Conservation (phyloP, 2,113 vertebrate genomes). For the Meles meles region DNA sequence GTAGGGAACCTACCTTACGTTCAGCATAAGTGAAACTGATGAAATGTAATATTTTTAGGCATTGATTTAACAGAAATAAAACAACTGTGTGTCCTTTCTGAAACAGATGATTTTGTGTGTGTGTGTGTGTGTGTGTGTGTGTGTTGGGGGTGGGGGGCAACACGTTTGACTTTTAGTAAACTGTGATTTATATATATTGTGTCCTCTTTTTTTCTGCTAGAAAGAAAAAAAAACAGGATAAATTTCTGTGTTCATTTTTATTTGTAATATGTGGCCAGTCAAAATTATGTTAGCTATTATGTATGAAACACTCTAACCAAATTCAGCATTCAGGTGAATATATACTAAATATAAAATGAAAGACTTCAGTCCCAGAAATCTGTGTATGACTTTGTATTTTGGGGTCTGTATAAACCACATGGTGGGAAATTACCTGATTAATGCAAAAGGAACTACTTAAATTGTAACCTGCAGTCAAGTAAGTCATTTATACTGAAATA, state of each 20-base stretch:
- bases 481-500: neutral
- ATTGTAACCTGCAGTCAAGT: neutral
- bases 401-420: neutral
- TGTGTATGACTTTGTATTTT: neutral
- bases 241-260: neutral
- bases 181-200: neutral
- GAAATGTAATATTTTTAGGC: constrained; percentile 76
- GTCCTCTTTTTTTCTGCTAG: neutral
- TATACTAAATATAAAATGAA: neutral
- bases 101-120: constrained; percentile 63
- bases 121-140: neutral
- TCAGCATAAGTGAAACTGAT: constrained; percentile 79
- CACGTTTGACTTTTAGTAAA: neutral
- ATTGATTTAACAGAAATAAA: constrained; percentile 79
- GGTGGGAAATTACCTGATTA: neutral
- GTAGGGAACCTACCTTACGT: constrained; percentile 75
- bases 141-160: neutral
- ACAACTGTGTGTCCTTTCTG: constrained; percentile 71
- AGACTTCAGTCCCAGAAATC: neutral
- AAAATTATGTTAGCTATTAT: neutral
- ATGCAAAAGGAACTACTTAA: neutral
- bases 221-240: neutral
- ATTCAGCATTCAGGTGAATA: neutral
- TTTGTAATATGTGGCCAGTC: neutral
- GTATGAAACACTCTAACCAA: neutral